These are phyloP conservation scores for Zoanthus gigantus DNA, from an alignment of 92 coral and sea anemone species.

Conservation along the genomic window DNA sequence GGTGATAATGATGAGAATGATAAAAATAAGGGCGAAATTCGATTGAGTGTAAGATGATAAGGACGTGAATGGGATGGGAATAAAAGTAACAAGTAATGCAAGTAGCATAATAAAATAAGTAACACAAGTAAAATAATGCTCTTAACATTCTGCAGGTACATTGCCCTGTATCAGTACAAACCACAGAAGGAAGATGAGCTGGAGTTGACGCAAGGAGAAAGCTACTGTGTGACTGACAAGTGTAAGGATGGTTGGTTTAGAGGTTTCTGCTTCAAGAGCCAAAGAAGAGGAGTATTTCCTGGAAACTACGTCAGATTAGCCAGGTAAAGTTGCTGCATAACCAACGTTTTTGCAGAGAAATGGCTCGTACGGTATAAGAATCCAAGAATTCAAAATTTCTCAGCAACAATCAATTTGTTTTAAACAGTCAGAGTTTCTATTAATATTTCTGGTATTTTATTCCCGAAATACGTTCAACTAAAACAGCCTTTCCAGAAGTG, in stretches of 20 bases:
- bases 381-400: no score
- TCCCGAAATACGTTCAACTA: no score
- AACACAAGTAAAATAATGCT: not conserved
- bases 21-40: not conserved
- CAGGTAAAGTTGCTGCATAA: slow-evolving; percentile 55
- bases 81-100: not conserved
- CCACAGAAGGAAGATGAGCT: slow-evolving; percentile 93
- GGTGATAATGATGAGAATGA: not conserved
- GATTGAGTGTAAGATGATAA: not conserved
- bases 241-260: slow-evolving; percentile 98
- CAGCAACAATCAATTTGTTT: no score
- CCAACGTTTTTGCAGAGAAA: not conserved
- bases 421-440: no score
- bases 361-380: no score
- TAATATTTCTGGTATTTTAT: no score
- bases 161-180: slow-evolving; percentile 89
- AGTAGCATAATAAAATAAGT: not conserved
- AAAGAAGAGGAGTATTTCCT: slow-evolving; percentile 90
- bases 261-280: slow-evolving; percentile 79
- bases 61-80: not conserved
- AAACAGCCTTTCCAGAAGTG: no score
- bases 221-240: slow-evolving; percentile 89
- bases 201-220: slow-evolving; percentile 84
- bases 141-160: slow-evolving; percentile 61
- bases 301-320: slow-evolving; percentile 95